phyloP scores from a whole-genome alignment of 2,797 vertebrate species.

The Rhyacichthys aspro region DNA sequence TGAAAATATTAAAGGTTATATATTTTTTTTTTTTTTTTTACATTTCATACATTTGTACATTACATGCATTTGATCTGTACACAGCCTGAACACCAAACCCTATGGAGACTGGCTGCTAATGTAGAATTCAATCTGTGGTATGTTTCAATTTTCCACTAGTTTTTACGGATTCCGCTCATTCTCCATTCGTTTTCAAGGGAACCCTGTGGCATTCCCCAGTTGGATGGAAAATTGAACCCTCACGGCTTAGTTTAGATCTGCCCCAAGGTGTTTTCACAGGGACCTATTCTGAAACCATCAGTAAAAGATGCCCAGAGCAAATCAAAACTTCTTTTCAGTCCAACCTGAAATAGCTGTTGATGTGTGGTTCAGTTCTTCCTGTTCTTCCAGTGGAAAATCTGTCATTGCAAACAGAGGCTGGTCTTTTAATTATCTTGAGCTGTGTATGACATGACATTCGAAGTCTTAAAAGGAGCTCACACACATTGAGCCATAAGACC shows the following conservation, averaged over 20 bases:
- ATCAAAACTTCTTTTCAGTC: conserved; percentile 1
- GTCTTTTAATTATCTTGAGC: conserved; percentile 20
- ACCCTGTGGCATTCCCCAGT: conserved; percentile 2
- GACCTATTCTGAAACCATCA: conserved; percentile 1
- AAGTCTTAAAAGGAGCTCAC: neutral
- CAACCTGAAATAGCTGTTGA: conserved; percentile 7
- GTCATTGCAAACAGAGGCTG: neutral
- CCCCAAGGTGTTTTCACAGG: conserved; percentile 7
- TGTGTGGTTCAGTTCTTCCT: conserved; percentile 15
- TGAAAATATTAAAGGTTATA: too few relatives aligned
- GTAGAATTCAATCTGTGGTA: too few relatives aligned
- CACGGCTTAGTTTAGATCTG: conserved; percentile 10
- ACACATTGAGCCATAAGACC: conserved; percentile 11
- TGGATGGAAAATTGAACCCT: conserved; percentile 11
- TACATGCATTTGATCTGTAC: too few relatives aligned
- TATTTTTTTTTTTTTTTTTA: too few relatives aligned
- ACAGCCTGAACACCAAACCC: too few relatives aligned
- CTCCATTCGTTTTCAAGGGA: conserved; percentile 2
- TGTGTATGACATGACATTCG: conserved; percentile 11
- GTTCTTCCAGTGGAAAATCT: neutral
- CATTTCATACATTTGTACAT: too few relatives aligned
- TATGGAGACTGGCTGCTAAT: too few relatives aligned
- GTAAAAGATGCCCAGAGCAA: neutral
- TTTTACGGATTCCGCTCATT: conserved; percentile 6
- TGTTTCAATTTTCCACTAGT: neutral